These are phyloP conservation scores for Sebastes paucispinis DNA, from an alignment of 2,797 vertebrate species.

Conservation along the genomic window DNA sequence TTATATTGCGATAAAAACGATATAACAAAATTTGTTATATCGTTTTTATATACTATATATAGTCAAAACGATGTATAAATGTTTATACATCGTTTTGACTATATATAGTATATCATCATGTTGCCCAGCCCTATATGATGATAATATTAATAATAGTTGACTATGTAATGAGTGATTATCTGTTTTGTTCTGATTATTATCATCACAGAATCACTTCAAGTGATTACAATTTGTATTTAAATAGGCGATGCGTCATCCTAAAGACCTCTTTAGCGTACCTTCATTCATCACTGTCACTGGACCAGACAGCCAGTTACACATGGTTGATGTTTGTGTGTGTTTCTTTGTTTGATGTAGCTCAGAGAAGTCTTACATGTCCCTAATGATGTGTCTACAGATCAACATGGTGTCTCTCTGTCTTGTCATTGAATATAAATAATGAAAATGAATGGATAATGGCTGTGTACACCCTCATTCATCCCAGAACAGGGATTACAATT, in stretches of 20 bases:
- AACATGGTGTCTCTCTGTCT: not conserved
- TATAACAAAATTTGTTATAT: no score
- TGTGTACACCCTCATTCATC: conserved; percentile 9
- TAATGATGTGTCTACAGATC: not conserved
- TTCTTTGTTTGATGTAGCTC: not conserved
- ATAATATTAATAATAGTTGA: not conserved
- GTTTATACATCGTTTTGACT: no score
- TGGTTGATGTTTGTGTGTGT: not conserved
- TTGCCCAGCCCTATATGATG: no score
- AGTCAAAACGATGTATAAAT: no score
- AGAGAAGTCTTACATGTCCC: not conserved
- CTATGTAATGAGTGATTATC: not conserved
- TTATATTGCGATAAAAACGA: no score
- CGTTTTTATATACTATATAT: no score
- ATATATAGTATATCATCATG: no score
- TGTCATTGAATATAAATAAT: conserved; percentile 29
- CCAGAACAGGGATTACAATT: conserved; percentile 59
- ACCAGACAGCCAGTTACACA: not conserved
- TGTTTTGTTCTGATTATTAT: not conserved
- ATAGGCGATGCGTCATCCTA: not conserved
- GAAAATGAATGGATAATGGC: conserved; percentile 17
- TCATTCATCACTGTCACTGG: conserved; percentile 38
- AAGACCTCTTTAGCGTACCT: not conserved
- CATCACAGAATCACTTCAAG: conserved; percentile 4
- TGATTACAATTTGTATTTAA: not conserved